Percentiles rank a stretch among this genome's conserved stretches.
These are phyloP conservation scores for Beroe ovata DNA, from an alignment of 37 sponge, comb jelly and placozoan genomes.

Conservation along the genomic window DNA sequence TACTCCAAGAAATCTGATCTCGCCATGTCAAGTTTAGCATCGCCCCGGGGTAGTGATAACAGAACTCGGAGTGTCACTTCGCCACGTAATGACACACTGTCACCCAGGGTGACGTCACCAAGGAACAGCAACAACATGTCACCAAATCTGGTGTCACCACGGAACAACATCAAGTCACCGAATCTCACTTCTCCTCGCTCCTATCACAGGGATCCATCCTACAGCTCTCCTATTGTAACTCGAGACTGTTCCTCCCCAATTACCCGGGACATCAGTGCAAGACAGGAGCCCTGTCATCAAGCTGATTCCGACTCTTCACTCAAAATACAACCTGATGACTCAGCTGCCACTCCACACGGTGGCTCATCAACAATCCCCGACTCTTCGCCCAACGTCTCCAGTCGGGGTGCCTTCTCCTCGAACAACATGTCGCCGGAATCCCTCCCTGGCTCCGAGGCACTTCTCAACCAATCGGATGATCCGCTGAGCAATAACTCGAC, in stretches of 20 bases:
- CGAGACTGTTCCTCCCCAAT: neutral
- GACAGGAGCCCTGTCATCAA: neutral
- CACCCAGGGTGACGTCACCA: neutral
- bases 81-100: neutral
- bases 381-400: neutral
- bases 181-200: neutral
- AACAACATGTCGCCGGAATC: neutral
- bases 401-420: neutral
- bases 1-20: no score
- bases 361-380: no score
- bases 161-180: neutral
- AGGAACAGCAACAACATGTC: neutral
- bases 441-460: neutral
- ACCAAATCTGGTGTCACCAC: neutral
- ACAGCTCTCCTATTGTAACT: neutral
- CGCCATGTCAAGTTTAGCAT: neutral
- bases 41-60: neutral
- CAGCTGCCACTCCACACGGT: no score
- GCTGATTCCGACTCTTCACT: neutral
- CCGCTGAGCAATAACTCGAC: neutral
- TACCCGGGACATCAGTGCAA: neutral
- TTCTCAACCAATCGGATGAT: neutral
- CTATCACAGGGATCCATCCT: neutral
- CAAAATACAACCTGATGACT: neutral
- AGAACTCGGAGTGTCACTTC: neutral